Conservation (phyloP, 2,113 vertebrate species). For the Apaloderma vittatum region DNA sequence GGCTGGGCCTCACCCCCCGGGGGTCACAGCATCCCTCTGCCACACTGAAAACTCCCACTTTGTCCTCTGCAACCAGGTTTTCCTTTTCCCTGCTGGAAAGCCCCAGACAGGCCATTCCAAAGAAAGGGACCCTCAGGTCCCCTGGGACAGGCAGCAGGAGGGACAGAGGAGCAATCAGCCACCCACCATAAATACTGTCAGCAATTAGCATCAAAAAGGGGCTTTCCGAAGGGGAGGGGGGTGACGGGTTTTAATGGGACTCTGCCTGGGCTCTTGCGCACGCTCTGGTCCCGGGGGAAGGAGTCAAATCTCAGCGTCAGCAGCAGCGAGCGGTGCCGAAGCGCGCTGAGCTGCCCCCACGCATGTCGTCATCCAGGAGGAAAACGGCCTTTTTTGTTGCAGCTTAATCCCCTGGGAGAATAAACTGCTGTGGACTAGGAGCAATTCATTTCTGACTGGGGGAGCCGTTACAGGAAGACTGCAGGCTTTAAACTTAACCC, state of each 20-base stretch:
- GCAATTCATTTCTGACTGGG: not conserved
- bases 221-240: not conserved
- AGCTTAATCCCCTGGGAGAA: not conserved
- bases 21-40: not conserved
- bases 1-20: rapidly evolving
- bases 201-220: not conserved
- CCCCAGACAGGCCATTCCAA: rapidly evolving
- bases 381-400: not conserved
- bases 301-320: rapidly evolving
- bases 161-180: not conserved
- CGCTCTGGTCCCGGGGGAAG: not conserved
- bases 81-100: not conserved
- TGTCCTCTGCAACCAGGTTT: not conserved
- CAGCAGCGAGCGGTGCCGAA: rapidly evolving
- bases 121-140: not conserved
- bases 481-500: rapidly evolving
- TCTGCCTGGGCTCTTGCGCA: rapidly evolving
- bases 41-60: rapidly evolving
- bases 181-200: not conserved
- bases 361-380: not conserved
- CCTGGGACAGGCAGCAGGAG: not conserved
- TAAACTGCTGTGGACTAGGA: not conserved
- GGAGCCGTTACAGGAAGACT: not conserved
- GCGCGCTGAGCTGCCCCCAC: rapidly evolving
- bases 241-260: rapidly evolving